Base-by-base conservation (phyloP, 2,113 vertebrate species). In the Ifrita kowaldi region DNA sequence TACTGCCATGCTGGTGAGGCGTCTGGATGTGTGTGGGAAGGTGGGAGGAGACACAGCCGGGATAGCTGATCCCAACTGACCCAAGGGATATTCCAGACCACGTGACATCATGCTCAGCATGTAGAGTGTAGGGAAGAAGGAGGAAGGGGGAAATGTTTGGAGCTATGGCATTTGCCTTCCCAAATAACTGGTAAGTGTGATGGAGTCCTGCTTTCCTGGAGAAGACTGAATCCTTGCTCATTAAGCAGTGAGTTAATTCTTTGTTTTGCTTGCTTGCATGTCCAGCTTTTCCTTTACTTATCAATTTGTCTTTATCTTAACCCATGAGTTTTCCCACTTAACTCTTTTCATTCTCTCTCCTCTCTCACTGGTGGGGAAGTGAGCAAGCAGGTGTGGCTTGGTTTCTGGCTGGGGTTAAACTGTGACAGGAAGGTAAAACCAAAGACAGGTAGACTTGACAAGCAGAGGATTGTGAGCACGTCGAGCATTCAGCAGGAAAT, bases 1-100 rank as follows among this genome's bases (percentile, higher is more conserved):
- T 26, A 13, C 17, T 42, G 22, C 26, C 5, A 2, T 7, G 9
- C 8, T 35, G 59, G 21, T 0, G 0, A 49, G 42, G 18, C 20
- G 7, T 3, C 21, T 35, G 20, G 16, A 11, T 4, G 24, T 35
- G n/a, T 26, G 23, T 19, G 17, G 50, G 35, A 42, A 42, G 7
- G 9, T 35, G 26, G 59, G 14, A 64, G 14, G 21, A 42, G 27
- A 49, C 32, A 39, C 5, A 16, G 4, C 5, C 15, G 6, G 49
- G 26, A 44, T 3, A 44, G 37, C 6, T 65, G 32, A 50, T 6
- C 11, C 35, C 16, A 56, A 32, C 13, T 64, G 50, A 64, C 32
- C 22, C 13, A 28, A 44, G 16, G 8, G 26, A 57, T 59, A 13
- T 49, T 64, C 57, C 27, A 28, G 11, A 65, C 8, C 22, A 19